These are phyloP conservation scores for Drosophila ezoana DNA, from an alignment of 2,888 invertebrate genomes.

Conservation along the genomic window DNA sequence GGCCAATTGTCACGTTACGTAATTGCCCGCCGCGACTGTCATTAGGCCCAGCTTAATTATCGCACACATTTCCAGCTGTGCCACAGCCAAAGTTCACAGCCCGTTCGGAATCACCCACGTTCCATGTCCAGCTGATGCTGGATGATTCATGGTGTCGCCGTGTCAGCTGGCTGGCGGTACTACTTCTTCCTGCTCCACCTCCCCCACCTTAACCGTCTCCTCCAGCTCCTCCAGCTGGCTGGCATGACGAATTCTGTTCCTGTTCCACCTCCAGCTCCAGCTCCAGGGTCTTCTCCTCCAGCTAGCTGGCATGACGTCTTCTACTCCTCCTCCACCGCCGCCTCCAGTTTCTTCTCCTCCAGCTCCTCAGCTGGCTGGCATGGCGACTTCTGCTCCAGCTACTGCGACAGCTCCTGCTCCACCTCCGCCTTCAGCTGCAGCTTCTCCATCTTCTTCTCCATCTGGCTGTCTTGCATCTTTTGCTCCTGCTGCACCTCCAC, in stretches of 20 bases:
- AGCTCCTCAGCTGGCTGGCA: neutral
- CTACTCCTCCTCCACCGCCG: neutral
- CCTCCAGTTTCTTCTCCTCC: too few species aligned
- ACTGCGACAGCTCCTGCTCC: constrained; percentile 14
- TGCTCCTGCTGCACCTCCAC: too few species aligned
- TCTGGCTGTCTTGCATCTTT: neutral
- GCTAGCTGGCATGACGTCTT: too few species aligned
- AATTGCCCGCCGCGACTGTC: constrained; percentile 56
- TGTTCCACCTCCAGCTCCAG: too few species aligned
- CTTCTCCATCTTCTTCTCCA: neutral
- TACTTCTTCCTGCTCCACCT: neutral
- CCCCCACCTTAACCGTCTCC: too few species aligned
- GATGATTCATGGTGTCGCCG: constrained; percentile 38
- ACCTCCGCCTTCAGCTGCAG: neutral
- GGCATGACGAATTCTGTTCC: too few species aligned
- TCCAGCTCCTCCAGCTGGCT: neutral
- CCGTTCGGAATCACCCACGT: constrained; percentile 57
- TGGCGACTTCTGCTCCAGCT: constrained; percentile 22
- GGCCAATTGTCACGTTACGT: constrained; percentile 58
- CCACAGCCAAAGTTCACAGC: constrained; percentile 33
- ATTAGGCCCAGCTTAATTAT: constrained; percentile 75
- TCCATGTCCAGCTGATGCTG: constrained; percentile 31
- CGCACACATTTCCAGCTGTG: constrained; percentile 71
- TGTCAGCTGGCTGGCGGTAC: too few species aligned
- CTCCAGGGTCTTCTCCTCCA: neutral